Evolutionary conservation across 2,888 invertebrate species (phyloP).

Genomic region (Tenthredo mesomela): DNA sequence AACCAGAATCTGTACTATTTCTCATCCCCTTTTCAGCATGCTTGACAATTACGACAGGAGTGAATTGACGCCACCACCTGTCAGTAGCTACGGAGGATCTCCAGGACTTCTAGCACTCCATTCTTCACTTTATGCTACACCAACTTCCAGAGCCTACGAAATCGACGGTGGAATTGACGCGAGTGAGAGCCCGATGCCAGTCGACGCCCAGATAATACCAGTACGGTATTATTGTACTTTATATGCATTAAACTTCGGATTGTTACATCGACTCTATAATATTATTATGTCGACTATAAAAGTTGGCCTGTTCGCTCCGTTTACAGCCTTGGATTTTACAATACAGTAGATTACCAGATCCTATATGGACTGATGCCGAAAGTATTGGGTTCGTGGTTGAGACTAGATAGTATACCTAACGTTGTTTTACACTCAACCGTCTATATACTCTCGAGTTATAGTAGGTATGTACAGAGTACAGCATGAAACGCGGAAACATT

Average conservation of each 20-base stretch:
- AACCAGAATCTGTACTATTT: not conserved
- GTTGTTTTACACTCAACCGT: not conserved
- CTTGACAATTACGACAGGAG: slow-evolving; percentile 77
- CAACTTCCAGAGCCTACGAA: slow-evolving; percentile 73
- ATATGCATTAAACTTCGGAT: not conserved
- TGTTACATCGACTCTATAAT: not conserved
- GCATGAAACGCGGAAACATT: slow-evolving; percentile 9
- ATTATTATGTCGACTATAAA: too few species aligned
- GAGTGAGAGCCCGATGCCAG: slow-evolving; percentile 75
- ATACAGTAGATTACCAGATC: not conserved
- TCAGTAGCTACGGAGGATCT: slow-evolving; percentile 74
- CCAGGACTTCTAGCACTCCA: slow-evolving; percentile 75
- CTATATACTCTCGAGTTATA: not conserved
- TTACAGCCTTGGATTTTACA: slow-evolving; percentile 22
- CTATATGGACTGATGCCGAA: not conserved
- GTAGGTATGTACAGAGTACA: not conserved
- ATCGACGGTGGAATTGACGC: slow-evolving; percentile 75
- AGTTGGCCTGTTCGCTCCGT: not conserved
- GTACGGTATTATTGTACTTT: slow-evolving; percentile 62
- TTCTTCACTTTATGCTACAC: slow-evolving; percentile 74
- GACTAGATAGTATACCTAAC: not conserved
- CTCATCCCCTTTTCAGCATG: slow-evolving; percentile 71
- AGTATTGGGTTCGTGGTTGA: slow-evolving; percentile 16
- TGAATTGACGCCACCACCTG: slow-evolving; percentile 76
- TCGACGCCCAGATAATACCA: slow-evolving; percentile 76